phyloP scores from a whole-genome alignment of 1,140 invertebrate species.

The Cardiocondyla obscurior region DNA sequence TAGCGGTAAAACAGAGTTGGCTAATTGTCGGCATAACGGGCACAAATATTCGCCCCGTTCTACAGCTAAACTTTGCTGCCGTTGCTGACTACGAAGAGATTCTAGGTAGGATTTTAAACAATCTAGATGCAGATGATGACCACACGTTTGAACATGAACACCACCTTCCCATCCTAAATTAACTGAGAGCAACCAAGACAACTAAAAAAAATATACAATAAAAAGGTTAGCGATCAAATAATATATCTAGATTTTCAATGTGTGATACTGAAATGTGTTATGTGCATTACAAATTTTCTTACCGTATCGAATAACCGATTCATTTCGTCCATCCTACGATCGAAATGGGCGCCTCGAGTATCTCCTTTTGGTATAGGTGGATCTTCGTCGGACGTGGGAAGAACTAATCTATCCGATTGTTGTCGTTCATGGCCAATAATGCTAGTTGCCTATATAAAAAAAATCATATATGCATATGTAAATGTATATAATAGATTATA shows the following conservation, averaged over 20 bases:
- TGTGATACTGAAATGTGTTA: slow-evolving; percentile 23
- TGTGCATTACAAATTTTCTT: slow-evolving; percentile 61
- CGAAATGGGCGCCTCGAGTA: slow-evolving; percentile 87
- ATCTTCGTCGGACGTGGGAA: slow-evolving; percentile 89
- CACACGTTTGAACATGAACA: slow-evolving; percentile 97
- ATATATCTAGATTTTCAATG: not conserved
- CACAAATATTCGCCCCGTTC: slow-evolving; percentile 96
- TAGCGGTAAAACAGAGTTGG: slow-evolving; percentile 95
- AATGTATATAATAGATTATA: not conserved
- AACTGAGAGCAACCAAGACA: slow-evolving; percentile 93
- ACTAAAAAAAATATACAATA: slow-evolving; percentile 77
- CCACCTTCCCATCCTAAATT: slow-evolving; percentile 97
- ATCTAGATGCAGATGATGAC: slow-evolving; percentile 97
- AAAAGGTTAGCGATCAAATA: not conserved
- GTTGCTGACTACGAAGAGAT: slow-evolving; percentile 90
- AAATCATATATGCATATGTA: slow-evolving; percentile 37
- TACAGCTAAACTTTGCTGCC: slow-evolving; percentile 89
- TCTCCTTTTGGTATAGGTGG: slow-evolving; percentile 83
- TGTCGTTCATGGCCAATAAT: slow-evolving; percentile 90
- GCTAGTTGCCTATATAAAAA: slow-evolving; percentile 88
- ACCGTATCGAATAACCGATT: slow-evolving; percentile 90
- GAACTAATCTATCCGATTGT: slow-evolving; percentile 85
- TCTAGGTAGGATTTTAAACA: slow-evolving; percentile 95
- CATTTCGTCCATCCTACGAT: slow-evolving; percentile 88
- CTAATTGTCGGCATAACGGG: slow-evolving; percentile 96